These are phyloP conservation scores for Clanis bilineata DNA, from an alignment of 2,888 invertebrate species.

Conservation along the genomic window DNA sequence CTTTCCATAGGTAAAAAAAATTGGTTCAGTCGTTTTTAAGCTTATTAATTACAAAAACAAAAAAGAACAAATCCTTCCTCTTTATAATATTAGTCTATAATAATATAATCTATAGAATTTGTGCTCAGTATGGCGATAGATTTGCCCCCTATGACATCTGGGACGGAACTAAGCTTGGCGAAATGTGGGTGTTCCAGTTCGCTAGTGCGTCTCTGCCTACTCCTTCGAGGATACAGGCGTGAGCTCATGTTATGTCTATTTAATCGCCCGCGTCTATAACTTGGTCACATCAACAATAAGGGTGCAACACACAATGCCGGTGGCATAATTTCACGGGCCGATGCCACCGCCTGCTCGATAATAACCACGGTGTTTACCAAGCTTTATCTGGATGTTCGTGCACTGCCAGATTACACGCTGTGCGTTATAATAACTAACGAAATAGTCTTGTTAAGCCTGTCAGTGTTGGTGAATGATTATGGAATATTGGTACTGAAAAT, in stretches of 20 bases:
- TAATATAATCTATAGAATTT: no score
- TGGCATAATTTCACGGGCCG: conserved; percentile 74
- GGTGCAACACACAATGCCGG: conserved; percentile 61
- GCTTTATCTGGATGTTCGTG: conserved; percentile 39
- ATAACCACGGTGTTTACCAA: conserved; percentile 66
- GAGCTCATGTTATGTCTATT: not conserved
- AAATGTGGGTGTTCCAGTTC: no score
- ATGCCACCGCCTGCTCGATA: conserved; percentile 59
- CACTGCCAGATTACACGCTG: conserved; percentile 10
- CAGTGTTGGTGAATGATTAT: not conserved
- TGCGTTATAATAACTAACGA: not conserved
- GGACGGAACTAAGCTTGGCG: no score
- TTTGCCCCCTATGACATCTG: no score
- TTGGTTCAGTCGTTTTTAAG: no score
- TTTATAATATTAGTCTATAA: no score
- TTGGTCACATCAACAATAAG: conserved; percentile 36
- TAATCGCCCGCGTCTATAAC: conserved; percentile 29
- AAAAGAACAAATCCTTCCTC: no score
- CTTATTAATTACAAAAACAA: no score
- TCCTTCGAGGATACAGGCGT: no score
- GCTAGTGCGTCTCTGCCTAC: no score
- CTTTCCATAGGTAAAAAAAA: no score
- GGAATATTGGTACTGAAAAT: not conserved
- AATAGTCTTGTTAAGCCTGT: not conserved
- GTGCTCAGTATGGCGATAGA: no score